Evolutionary conservation across 2,113 vertebrate species (phyloP).

Genomic region (Eubucco bourcierii): DNA sequence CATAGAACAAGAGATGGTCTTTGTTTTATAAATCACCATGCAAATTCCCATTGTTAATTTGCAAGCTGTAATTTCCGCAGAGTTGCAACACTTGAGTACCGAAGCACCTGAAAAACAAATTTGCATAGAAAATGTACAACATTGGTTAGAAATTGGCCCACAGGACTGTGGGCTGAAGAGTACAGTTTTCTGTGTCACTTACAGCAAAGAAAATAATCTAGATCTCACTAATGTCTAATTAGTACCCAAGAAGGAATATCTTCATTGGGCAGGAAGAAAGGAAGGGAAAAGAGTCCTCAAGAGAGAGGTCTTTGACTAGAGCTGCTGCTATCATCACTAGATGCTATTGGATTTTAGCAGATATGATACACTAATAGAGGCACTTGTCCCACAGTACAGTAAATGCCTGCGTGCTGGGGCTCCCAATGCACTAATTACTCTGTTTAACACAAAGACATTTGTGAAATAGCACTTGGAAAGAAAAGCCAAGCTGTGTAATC

Average conservation of each 20-base stretch:
- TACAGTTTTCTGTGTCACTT: not conserved
- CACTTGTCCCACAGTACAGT: not conserved
- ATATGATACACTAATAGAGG: not conserved
- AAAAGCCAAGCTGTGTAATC: not conserved
- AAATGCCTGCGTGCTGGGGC: not conserved
- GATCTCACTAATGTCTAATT: not conserved
- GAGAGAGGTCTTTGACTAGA: not conserved
- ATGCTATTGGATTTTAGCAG: not conserved
- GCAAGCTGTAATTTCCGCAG: not conserved
- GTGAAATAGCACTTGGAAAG: not conserved
- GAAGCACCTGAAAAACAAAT: not conserved
- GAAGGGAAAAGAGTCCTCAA: not conserved
- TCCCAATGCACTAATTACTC: constrained; percentile 57
- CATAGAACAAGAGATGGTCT: not conserved
- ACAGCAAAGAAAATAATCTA: not conserved
- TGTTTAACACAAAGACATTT: constrained; percentile 15
- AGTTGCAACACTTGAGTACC: not conserved
- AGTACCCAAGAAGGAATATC: not conserved
- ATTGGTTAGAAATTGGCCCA: not conserved
- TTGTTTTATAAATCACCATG: constrained; percentile 7
- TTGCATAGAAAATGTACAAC: not conserved
- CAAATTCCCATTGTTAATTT: not conserved
- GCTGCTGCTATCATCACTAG: not conserved
- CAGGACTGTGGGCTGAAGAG: not conserved
- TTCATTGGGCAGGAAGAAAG: not conserved